phyloP scores from a whole-genome alignment of 2,113 vertebrate genomes.

The Tetrax tetrax region DNA sequence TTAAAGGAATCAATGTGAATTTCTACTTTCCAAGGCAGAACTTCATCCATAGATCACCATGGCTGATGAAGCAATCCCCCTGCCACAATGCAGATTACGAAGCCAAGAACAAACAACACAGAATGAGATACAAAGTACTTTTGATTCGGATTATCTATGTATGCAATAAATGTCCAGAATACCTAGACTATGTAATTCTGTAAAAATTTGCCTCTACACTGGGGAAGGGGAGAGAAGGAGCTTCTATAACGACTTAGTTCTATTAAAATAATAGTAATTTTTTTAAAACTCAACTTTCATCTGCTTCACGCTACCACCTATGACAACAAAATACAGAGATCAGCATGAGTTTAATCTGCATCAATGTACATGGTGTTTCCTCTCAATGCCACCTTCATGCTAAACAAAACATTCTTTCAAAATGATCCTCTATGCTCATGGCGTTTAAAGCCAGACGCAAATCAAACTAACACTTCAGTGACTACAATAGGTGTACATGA shows the following conservation, averaged over 20 bases:
- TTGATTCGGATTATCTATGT: background rate
- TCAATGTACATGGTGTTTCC: background rate
- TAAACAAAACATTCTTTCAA: background rate
- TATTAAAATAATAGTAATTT: no score
- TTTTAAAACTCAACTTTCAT: background rate
- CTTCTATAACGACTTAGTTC: background rate
- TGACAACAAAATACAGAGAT: background rate
- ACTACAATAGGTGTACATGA: background rate
- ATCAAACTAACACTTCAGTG: background rate
- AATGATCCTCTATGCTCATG: background rate
- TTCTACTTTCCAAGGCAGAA: background rate
- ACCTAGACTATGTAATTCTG: background rate
- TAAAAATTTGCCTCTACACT: background rate
- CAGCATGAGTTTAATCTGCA: background rate
- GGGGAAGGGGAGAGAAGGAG: background rate
- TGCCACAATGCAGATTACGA: background rate
- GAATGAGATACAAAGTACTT: background rate
- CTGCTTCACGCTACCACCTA: background rate
- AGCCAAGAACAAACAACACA: background rate
- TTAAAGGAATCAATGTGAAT: background rate
- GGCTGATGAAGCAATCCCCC: background rate
- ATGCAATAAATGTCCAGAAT: background rate
- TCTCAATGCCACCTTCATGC: background rate
- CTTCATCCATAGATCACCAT: background rate
- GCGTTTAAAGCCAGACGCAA: background rate